Evolutionary conservation across 2,113 vertebrate genomes (phyloP).

Genomic region (Formicarius rufipectus): DNA sequence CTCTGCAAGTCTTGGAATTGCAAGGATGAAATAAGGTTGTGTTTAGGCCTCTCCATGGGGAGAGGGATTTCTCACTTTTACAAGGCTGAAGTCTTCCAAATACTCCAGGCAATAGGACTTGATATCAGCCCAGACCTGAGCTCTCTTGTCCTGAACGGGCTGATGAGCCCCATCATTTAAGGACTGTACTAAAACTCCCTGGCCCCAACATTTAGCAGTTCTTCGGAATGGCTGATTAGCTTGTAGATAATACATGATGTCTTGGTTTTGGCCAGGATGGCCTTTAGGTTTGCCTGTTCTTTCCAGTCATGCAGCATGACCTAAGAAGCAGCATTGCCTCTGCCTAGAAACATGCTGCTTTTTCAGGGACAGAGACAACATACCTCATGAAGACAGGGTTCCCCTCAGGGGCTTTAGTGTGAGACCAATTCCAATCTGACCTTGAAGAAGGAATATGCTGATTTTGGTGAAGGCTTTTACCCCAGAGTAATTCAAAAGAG

Average conservation of each 20-base stretch:
- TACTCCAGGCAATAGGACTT: neutral
- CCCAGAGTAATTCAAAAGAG: neutral
- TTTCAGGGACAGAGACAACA: accelerated
- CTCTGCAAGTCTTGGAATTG: neutral
- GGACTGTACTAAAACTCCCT: neutral
- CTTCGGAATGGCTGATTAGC: neutral
- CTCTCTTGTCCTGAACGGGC: neutral
- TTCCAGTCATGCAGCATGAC: neutral
- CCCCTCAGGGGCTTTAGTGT: neutral
- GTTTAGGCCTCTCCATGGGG: neutral
- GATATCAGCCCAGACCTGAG: neutral
- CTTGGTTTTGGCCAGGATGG: neutral
- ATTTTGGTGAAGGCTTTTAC: neutral
- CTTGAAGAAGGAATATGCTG: neutral
- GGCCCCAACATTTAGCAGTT: neutral
- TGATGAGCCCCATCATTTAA: neutral
- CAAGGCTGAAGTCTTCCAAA: neutral
- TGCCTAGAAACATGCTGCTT: neutral
- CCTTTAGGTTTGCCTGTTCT: neutral
- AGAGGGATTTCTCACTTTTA: neutral
- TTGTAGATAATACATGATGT: neutral
- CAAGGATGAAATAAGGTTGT: neutral
- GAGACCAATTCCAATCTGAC: neutral
- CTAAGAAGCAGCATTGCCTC: neutral
- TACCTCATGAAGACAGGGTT: neutral